Evolutionary conservation across 2,113 vertebrate species (phyloP).

Genomic region (Nothobranchius furzeri): DNA sequence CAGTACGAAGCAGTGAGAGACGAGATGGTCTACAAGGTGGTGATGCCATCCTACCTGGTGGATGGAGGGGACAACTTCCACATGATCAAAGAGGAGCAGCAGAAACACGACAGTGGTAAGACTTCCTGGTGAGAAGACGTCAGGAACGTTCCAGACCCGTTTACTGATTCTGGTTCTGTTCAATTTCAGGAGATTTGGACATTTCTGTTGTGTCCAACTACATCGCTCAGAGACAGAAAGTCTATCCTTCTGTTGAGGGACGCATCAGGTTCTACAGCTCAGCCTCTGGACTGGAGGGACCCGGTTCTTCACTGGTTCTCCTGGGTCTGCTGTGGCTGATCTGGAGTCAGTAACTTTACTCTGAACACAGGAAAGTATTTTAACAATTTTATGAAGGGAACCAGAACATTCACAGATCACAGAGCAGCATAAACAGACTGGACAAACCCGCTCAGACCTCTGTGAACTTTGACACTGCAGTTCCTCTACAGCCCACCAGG

Average conservation of each 20-base stretch:
- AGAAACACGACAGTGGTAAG: slow-evolving; percentile 89
- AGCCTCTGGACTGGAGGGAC: slow-evolving; percentile 21
- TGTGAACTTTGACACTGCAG: not conserved
- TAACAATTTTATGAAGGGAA: slow-evolving; percentile 1
- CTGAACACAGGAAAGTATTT: not conserved
- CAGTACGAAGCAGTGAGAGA: slow-evolving; percentile 79
- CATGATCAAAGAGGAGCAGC: slow-evolving; percentile 81
- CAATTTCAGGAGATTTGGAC: slow-evolving; percentile 84
- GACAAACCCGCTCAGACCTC: too few relatives aligned
- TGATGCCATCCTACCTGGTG: slow-evolving; percentile 82
- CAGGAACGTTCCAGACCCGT: not conserved
- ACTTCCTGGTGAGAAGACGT: not conserved
- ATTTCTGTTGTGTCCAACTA: slow-evolving; percentile 82
- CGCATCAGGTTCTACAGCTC: slow-evolving; percentile 81
- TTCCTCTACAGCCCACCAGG: slow-evolving; percentile 2
- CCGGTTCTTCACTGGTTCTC: not conserved
- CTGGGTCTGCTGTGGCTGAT: slow-evolving; percentile 47
- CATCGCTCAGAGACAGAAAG: slow-evolving; percentile 79
- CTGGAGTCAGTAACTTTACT: slow-evolving; percentile 23
- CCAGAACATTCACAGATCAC: not conserved
- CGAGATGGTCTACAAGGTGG: slow-evolving; percentile 80
- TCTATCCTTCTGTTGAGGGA: slow-evolving; percentile 88
- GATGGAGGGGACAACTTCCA: slow-evolving; percentile 86
- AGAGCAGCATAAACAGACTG: not conserved
- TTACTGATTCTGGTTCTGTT: not conserved